A percentile compares a stretch with the other conserved stretches of the same genome.
Conservation (phyloP, 2,113 vertebrate genomes). For the Conger conger region DNA sequence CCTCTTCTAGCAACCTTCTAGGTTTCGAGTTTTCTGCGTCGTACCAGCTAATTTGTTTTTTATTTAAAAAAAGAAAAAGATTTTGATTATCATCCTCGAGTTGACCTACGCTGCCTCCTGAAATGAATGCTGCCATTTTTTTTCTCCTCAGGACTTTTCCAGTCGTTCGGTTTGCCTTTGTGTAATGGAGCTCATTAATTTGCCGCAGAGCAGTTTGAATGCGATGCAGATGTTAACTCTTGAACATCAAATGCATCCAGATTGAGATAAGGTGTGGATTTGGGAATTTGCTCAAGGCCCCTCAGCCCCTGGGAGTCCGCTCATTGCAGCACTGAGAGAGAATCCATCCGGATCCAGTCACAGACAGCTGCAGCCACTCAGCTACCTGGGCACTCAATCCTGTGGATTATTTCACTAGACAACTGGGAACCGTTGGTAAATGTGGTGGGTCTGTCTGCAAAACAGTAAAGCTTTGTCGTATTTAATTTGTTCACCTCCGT, state of each 20-base stretch:
- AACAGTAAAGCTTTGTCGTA: background rate
- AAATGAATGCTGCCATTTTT: conserved; percentile 8
- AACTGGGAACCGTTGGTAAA: background rate
- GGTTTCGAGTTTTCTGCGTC: background rate
- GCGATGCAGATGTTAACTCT: background rate
- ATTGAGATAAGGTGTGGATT: background rate
- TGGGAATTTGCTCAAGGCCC: conserved; percentile 1
- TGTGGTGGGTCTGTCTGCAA: background rate
- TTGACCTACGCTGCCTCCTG: conserved; percentile 1
- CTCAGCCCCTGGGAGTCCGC: background rate
- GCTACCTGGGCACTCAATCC: background rate
- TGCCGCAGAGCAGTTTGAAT: background rate
- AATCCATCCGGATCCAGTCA: conserved; percentile 10
- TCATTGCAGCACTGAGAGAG: background rate
- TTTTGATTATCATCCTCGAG: background rate
- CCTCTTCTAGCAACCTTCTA: background rate
- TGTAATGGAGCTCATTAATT: conserved; percentile 15
- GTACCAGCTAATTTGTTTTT: background rate
- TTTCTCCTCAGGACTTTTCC: conserved; percentile 9
- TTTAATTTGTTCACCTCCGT: background rate
- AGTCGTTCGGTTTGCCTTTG: background rate
- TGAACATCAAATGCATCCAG: background rate
- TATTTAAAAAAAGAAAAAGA: background rate
- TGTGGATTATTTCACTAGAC: background rate
- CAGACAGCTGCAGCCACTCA: background rate